These are phyloP conservation scores for Uloborus plumipes DNA, from an alignment of 2,888 invertebrate species.

Conservation along the genomic window DNA sequence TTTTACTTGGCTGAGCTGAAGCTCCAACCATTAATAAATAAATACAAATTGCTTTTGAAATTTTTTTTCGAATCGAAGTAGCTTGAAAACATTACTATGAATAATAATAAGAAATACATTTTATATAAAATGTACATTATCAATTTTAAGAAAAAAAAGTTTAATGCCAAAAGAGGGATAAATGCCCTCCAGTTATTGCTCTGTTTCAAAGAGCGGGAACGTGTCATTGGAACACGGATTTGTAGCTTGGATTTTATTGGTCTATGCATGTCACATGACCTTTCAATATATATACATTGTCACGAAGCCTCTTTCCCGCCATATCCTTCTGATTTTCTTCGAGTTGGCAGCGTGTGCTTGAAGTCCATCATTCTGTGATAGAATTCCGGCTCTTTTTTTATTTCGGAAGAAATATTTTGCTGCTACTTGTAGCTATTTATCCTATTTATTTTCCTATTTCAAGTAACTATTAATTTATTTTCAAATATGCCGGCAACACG, in stretches of 20 bases:
- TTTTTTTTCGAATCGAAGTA: too few species aligned
- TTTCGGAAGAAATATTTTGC: not conserved
- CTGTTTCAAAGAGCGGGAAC: conserved; percentile 40
- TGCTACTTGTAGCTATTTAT: not conserved
- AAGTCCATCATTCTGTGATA: conserved; percentile 6
- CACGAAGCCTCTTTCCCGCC: conserved; percentile 40
- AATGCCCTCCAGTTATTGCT: conserved; percentile 5
- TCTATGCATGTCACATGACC: conserved; percentile 28
- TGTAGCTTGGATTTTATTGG: conserved; percentile 30
- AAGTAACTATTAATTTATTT: conserved; percentile 18
- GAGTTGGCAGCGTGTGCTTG: not conserved
- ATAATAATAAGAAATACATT: too few species aligned
- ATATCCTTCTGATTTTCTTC: conserved; percentile 7
- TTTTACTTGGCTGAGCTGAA: too few species aligned
- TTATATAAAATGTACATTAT: too few species aligned
- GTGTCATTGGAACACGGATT: conserved; percentile 37
- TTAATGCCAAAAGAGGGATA: conserved; percentile 8
- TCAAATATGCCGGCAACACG: conserved; percentile 57
- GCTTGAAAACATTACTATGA: too few species aligned
- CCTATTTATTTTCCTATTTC: too few species aligned
- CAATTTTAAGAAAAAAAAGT: too few species aligned
- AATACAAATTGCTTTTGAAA: too few species aligned
- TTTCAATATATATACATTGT: conserved; percentile 49
- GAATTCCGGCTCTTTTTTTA: not conserved
- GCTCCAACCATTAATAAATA: too few species aligned